These are phyloP conservation scores for Euproctis similis DNA, from an alignment of 2,888 invertebrate genomes.

Conservation along the genomic window DNA sequence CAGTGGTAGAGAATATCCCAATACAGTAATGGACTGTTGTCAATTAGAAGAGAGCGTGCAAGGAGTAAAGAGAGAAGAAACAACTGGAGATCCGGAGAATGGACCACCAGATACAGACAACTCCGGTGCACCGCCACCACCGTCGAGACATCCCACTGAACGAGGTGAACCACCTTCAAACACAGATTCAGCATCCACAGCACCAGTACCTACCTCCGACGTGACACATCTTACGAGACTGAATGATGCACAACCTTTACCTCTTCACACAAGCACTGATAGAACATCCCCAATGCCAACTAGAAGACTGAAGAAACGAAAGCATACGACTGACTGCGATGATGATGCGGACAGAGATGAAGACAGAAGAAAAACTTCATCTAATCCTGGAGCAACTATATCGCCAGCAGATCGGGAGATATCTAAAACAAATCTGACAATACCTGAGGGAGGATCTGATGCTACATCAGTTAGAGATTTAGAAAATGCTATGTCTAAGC, in stretches of 20 bases:
- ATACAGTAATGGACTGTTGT: constrained; percentile 95
- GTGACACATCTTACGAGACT: constrained; percentile 65
- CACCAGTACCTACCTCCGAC: constrained; percentile 58
- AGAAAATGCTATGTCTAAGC: constrained; percentile 97
- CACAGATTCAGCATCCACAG: constrained; percentile 56
- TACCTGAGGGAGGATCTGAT: constrained; percentile 57
- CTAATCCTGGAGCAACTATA: constrained; percentile 57
- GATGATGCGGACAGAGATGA: constrained; percentile 64
- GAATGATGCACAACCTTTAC: constrained; percentile 57
- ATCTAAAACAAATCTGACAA: constrained; percentile 51
- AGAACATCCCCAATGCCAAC: constrained; percentile 77
- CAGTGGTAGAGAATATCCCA: constrained; percentile 91
- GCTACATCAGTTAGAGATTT: constrained; percentile 89
- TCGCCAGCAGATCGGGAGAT: constrained; percentile 64
- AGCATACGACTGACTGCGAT: constrained; percentile 60
- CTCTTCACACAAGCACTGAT: constrained; percentile 56
- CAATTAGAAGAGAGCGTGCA: constrained; percentile 90
- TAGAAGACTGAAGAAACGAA: constrained; percentile 76
- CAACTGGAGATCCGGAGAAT: constrained; percentile 88
- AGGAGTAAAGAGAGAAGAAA: constrained; percentile 89
- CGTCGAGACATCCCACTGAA: constrained; percentile 53
- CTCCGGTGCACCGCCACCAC: constrained; percentile 54
- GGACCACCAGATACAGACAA: constrained; percentile 91
- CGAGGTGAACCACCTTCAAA: constrained; percentile 57
- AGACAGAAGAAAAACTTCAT: constrained; percentile 60